These are phyloP conservation scores for Agriotes lineatus DNA, from an alignment of 2,888 invertebrate species.

Conservation along the genomic window DNA sequence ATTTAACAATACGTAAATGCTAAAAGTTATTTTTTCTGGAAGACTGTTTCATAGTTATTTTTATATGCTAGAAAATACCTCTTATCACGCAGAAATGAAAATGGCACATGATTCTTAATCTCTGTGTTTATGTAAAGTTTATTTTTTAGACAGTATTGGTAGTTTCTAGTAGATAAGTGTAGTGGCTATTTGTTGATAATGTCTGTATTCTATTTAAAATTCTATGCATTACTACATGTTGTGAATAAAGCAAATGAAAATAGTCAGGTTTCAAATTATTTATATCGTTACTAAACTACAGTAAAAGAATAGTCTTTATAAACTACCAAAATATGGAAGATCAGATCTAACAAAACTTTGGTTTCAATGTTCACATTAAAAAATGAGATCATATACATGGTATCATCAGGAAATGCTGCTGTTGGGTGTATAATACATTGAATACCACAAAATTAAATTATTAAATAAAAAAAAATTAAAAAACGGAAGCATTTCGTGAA, in stretches of 20 bases:
- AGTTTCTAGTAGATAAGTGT: background rate
- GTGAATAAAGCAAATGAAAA: constrained; percentile 40
- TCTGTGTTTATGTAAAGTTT: background rate
- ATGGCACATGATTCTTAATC: background rate
- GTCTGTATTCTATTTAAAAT: constrained; percentile 24
- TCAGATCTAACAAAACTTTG: no score
- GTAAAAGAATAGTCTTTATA: background rate
- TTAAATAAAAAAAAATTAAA: no score
- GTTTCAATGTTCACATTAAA: no score
- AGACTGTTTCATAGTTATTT: background rate
- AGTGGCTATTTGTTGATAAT: background rate
- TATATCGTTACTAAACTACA: background rate
- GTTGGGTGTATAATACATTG: no score
- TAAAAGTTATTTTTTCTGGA: constrained; percentile 6
- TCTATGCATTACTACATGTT: constrained; percentile 27
- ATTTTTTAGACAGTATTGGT: background rate
- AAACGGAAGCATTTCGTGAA: no score
- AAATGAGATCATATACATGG: no score
- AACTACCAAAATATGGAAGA: background rate
- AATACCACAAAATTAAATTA: no score
- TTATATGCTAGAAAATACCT: background rate
- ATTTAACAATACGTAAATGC: background rate
- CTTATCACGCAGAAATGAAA: no score
- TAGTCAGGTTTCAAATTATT: background rate
- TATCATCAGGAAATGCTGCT: no score